phyloP scores from a whole-genome alignment of 2,888 invertebrate genomes.

The Bedellia somnulentella region DNA sequence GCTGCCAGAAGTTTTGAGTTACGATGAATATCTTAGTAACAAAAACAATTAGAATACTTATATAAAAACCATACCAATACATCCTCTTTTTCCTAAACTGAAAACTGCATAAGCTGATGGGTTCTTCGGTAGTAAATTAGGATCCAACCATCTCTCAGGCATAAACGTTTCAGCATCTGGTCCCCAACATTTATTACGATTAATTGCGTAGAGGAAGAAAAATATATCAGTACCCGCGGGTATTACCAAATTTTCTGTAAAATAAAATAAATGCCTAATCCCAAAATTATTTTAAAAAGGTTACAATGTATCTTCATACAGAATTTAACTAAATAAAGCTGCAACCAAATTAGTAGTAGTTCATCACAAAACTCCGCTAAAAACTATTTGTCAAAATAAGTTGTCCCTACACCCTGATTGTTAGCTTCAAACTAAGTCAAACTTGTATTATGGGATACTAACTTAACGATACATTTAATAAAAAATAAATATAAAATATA shows the following conservation, averaged over 20 bases:
- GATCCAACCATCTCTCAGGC: conserved; percentile 31
- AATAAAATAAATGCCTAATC: not conserved
- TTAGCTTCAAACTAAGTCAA: too few relatives aligned
- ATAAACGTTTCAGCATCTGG: conserved; percentile 22
- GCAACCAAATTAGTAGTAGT: not conserved
- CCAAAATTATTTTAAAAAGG: not conserved
- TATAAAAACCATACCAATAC: conserved; percentile 22
- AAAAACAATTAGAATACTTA: not conserved
- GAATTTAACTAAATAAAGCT: not conserved
- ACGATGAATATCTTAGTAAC: not conserved
- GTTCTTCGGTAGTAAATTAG: conserved; percentile 19
- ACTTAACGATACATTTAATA: too few relatives aligned
- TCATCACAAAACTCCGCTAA: not conserved
- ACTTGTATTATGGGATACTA: too few relatives aligned
- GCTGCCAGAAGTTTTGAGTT: not conserved
- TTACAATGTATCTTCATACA: not conserved
- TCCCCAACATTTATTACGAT: conserved; percentile 29
- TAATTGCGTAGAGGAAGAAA: conserved; percentile 23
- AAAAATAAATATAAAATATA: not conserved
- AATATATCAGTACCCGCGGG: conserved; percentile 23
- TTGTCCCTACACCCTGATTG: too few relatives aligned
- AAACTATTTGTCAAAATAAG: too few relatives aligned
- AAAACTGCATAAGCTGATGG: conserved; percentile 25
- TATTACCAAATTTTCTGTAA: conserved; percentile 23
- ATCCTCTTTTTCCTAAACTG: conserved; percentile 26